Evolutionary conservation across 2,113 vertebrate genomes (phyloP).

Genomic region (Myrmecophaga tridactyla): DNA sequence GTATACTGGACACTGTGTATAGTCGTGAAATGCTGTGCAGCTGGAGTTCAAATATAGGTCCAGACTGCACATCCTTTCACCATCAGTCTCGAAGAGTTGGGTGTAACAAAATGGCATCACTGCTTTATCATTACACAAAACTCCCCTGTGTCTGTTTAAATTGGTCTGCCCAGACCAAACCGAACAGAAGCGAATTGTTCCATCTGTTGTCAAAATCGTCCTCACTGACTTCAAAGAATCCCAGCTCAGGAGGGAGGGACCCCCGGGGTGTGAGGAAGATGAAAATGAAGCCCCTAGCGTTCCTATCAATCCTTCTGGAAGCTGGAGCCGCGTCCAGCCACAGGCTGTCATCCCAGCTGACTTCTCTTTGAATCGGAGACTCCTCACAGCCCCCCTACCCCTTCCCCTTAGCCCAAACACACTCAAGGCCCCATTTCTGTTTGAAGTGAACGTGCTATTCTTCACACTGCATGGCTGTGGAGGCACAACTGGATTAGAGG

Average conservation of each 20-base stretch:
- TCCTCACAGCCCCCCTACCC: constrained; percentile 11
- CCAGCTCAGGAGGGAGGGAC: not conserved
- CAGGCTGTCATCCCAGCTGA: constrained; percentile 33
- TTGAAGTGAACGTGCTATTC: constrained; percentile 69
- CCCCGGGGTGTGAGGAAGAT: not conserved
- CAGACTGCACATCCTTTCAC: not conserved
- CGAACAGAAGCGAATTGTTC: constrained; percentile 59
- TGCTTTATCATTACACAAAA: constrained; percentile 20
- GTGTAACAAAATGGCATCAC: not conserved
- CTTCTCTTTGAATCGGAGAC: constrained; percentile 51
- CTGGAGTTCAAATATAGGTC: not conserved
- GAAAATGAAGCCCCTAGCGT: not conserved
- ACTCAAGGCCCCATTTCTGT: constrained; percentile 40
- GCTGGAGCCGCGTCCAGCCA: not conserved
- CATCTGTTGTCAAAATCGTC: constrained; percentile 69
- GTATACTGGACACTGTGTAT: fast-evolving
- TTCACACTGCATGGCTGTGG: constrained; percentile 9
- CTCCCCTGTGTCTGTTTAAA: not conserved
- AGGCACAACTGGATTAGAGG: constrained; percentile 49
- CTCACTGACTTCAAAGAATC: constrained; percentile 68
- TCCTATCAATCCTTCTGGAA: not conserved
- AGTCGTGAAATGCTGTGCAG: fast-evolving
- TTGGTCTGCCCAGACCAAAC: constrained; percentile 39
- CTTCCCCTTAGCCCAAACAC: constrained; percentile 41
- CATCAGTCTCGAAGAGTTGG: not conserved